Conservation (phyloP, 2,888 invertebrate species). For the Sinohyriopsis cumingii region DNA sequence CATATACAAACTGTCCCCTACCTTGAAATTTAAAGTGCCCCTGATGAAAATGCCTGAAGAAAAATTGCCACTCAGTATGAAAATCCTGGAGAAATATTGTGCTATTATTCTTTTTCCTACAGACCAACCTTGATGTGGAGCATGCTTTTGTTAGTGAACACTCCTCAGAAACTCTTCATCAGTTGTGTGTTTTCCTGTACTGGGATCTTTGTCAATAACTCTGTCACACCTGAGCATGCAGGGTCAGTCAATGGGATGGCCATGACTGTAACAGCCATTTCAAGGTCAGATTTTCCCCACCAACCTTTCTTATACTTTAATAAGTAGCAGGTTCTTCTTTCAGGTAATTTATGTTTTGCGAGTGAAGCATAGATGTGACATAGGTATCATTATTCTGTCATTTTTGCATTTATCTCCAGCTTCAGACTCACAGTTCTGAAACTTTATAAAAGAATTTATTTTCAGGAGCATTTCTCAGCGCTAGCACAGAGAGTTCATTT, state of each 20-base stretch:
- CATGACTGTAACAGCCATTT: slow-evolving; percentile 63
- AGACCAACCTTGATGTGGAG: slow-evolving; percentile 54
- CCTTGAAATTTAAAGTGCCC: no score
- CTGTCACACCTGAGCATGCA: slow-evolving; percentile 50
- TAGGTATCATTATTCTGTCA: no score
- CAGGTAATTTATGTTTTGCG: no score
- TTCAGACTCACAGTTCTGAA: no score
- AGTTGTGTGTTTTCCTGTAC: slow-evolving; percentile 60
- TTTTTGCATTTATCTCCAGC: no score
- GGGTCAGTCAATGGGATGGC: slow-evolving; percentile 65
- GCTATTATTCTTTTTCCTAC: slow-evolving; percentile 20
- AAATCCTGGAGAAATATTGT: no score
- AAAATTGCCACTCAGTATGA: neutral
- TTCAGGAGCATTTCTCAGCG: no score
- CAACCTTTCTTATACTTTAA: no score
- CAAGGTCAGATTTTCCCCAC: slow-evolving; percentile 44
- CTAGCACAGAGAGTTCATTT: no score
- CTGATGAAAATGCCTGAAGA: neutral
- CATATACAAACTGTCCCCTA: neutral
- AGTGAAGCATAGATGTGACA: no score
- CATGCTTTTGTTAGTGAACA: slow-evolving; percentile 39
- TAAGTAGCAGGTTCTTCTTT: no score
- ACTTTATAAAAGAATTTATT: no score
- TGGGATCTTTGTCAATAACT: slow-evolving; percentile 64
- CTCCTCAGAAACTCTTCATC: slow-evolving; percentile 46